Evolutionary conservation across 2,797 vertebrate species (phyloP).

Genomic region (Sphaeramia orbicularis): DNA sequence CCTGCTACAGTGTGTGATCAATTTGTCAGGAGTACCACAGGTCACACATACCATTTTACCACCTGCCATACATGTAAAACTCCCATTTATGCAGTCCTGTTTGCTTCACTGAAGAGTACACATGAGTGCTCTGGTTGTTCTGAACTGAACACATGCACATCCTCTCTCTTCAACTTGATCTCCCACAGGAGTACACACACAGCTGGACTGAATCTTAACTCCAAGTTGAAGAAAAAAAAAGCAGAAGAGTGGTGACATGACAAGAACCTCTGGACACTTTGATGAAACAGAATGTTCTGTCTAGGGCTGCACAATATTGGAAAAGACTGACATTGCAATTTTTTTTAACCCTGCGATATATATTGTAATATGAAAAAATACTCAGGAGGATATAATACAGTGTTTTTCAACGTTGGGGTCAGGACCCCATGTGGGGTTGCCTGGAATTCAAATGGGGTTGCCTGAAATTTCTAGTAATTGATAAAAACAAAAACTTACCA

Average conservation of each 20-base stretch:
- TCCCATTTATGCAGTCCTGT: neutral
- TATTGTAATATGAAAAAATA: no score
- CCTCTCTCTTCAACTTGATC: conserved; percentile 42
- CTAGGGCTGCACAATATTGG: no score
- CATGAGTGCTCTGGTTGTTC: conserved; percentile 7
- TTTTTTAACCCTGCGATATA: no score
- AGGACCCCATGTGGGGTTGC: no score
- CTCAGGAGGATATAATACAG: no score
- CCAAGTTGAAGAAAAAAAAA: conserved; percentile 11
- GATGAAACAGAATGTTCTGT: conserved; percentile 14
- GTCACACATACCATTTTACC: conserved; percentile 24
- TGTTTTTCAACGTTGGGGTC: no score
- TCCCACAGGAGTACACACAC: conserved; percentile 20
- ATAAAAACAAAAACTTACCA: no score
- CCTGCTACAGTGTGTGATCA: conserved; percentile 44
- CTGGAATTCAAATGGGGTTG: no score
- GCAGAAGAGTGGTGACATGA: conserved; percentile 34
- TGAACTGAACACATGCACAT: conserved; percentile 32
- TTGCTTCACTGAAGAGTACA: conserved; percentile 13
- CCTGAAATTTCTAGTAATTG: no score
- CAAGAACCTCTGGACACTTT: conserved; percentile 13
- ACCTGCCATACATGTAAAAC: conserved; percentile 17
- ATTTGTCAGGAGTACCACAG: conserved; percentile 30
- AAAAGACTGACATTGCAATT: no score
- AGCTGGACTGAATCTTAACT: conserved; percentile 37